Base-by-base conservation (phyloP, 2,113 vertebrate genomes). In the Mirounga angustirostris region DNA sequence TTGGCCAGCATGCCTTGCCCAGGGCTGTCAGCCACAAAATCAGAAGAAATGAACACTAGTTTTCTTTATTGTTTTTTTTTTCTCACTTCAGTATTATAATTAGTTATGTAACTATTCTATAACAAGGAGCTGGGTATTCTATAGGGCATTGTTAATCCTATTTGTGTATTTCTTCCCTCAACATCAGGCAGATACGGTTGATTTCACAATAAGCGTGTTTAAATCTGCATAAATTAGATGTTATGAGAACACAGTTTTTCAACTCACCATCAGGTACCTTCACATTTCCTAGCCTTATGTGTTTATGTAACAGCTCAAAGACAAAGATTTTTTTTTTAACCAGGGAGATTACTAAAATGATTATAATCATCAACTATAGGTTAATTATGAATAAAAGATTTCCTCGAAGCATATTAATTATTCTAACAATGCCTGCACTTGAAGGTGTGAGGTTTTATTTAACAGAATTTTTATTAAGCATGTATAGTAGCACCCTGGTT, bases 191-290 rank as follows among this genome's bases (percentile, higher is more conserved):
- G 18, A 22, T 59, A 5, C 4, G 21, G 56, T 79, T 67, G 18
- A 85, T 88, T 96, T 96, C 87, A 43, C 24, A 87, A 18, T 56
- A 36, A 7, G n/a, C 15, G 14, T 63, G 9, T 28, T 96, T 97
- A 83, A 73, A 65, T 80, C 5, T 61, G 43, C 56, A 61, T 22
- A 74, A 71, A 79, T 59, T 67, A 79, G 46, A 56, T 63, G 13
- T 43, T 74, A 50, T 10, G 2, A 16, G 33, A 81, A 50, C 56
- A 26, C 14, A 59, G 9, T 36, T 69, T 94, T 95, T 84, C 30
- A 83, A 24, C 83, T 95, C 1, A 16, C 16, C 40, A 9, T 79
- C 28, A 46, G 74, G 21, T 36, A 22, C 4, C n/a, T 36, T 90
- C 63, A 65, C 8, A 61, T 90, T 79, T 97, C 6, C n/a, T 76